These are phyloP conservation scores for Tetramorium simillimum DNA, from an alignment of 1,140 invertebrate species.

Conservation along the genomic window DNA sequence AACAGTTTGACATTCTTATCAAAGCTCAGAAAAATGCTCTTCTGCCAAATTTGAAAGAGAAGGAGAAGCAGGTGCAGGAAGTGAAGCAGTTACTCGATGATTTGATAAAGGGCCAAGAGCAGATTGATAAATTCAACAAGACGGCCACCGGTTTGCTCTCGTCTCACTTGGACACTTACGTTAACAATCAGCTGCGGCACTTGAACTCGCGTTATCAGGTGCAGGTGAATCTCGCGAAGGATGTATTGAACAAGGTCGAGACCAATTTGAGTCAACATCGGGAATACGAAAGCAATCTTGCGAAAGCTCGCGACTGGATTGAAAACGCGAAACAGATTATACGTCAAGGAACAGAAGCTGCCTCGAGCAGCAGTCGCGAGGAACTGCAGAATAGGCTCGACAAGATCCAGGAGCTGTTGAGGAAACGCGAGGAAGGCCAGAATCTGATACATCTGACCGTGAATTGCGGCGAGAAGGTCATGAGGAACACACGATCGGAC, in stretches of 20 bases:
- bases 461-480: constrained; percentile 96
- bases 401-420: constrained; percentile 93
- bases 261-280: constrained; percentile 95
- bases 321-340: constrained; percentile 94
- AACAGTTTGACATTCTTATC: constrained; percentile 96
- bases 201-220: constrained; percentile 97
- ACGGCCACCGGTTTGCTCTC: constrained; percentile 91
- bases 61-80: constrained; percentile 93
- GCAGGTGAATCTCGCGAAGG: constrained; percentile 95
- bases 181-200: constrained; percentile 95
- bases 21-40: constrained; percentile 96
- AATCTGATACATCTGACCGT: constrained; percentile 95
- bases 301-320: constrained; percentile 95
- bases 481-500: constrained; percentile 94
- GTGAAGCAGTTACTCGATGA: constrained; percentile 92
- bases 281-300: constrained; percentile 92
- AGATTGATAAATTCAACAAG: constrained; percentile 94
- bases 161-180: constrained; percentile 95
- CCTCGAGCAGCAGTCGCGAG: constrained; percentile 93
- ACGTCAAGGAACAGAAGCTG: constrained; percentile 91
- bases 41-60: constrained; percentile 93
- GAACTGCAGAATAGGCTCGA: constrained; percentile 93
- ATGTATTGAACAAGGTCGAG: constrained; percentile 96
- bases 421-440: constrained; percentile 95
- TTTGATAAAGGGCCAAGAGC: constrained; percentile 92